phyloP scores from a whole-genome alignment of 2,888 invertebrate genomes.

The Drosophila tanythrix region DNA sequence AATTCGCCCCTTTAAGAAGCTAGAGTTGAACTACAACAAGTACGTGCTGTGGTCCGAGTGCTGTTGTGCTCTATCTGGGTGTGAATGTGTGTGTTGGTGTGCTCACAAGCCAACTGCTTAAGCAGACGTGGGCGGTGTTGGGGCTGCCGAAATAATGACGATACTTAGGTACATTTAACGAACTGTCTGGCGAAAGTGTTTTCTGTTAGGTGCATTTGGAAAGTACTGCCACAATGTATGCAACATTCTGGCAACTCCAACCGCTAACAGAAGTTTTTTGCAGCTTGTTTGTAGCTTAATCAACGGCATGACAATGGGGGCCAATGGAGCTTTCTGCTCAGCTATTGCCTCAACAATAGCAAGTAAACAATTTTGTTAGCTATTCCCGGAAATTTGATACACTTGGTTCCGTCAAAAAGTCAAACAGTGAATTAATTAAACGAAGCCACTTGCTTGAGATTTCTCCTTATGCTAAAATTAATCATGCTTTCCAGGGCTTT shows the following conservation, averaged over 20 bases:
- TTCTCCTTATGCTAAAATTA: background rate
- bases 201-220: conserved; percentile 9
- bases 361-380: background rate
- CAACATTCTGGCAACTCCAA: conserved; percentile 29
- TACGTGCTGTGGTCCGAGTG: conserved; percentile 20
- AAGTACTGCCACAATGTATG: conserved; percentile 44
- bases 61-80: conserved; percentile 2
- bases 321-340: background rate
- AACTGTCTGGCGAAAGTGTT: conserved; percentile 32
- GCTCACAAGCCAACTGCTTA: conserved; percentile 42
- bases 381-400: background rate
- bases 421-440: background rate
- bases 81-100: conserved; percentile 10
- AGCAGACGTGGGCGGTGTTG: background rate
- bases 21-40: conserved; percentile 29
- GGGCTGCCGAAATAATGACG: conserved; percentile 22
- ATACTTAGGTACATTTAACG: conserved; percentile 35
- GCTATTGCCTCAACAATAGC: background rate
- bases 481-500: background rate
- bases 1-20: conserved; percentile 17
- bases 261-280: background rate
- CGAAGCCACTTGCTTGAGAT: background rate
- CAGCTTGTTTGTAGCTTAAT: background rate
- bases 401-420: background rate
- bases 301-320: background rate